Base-by-base conservation (phyloP, 2,888 invertebrate genomes). In the Cephus pygmeus region DNA sequence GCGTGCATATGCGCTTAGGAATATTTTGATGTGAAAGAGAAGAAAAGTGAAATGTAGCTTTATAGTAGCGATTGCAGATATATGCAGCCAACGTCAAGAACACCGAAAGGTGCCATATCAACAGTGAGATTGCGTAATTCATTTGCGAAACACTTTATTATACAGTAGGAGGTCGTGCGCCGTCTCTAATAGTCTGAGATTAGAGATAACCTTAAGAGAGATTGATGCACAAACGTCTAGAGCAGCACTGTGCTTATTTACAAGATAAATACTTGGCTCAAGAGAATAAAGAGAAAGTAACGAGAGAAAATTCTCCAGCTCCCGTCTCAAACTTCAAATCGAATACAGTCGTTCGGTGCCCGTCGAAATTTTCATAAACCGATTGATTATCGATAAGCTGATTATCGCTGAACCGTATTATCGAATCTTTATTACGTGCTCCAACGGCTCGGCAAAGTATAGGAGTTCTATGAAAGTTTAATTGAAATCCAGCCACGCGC, bases 351-450 rank as follows among this genome's bases (percentile, higher is more conserved):
- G 23, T 56, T 9, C 2, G 23, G 23, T 23, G 56, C 9, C 40
- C 56, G 71, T 71, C 11, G 71, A 71, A 71, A 71, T 33, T 71
- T 71, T 71, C 34, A 23, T 34, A 71, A 71, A 34, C 71, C 71
- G 77, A 81, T 83, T 81, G 84, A 83, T 84, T 82, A 84, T 81
- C 85, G 83, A 83, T 83, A 81, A 83, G 81, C 81, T 83, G 84
- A 84, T 86, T 86, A 85, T 82, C 86, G 79, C 73, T 71, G 74
- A 79, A 73, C 73, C 81, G 81, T 78, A 81, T 85, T 83, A 85
- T 85, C 85, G 85, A 83, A 87, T 87, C 85, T 86, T 86, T 83
- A 85, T 86, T 87, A 84, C 83, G 80, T 82, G 85, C 87, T 83
- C 82, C 83, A 82, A 69, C 84, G 83, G 83, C 78, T 81, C 77